Percentiles rank a stretch among this genome's conserved stretches.
Conservation (phyloP, 2,113 vertebrate genomes). For the Mustela lutreola region DNA sequence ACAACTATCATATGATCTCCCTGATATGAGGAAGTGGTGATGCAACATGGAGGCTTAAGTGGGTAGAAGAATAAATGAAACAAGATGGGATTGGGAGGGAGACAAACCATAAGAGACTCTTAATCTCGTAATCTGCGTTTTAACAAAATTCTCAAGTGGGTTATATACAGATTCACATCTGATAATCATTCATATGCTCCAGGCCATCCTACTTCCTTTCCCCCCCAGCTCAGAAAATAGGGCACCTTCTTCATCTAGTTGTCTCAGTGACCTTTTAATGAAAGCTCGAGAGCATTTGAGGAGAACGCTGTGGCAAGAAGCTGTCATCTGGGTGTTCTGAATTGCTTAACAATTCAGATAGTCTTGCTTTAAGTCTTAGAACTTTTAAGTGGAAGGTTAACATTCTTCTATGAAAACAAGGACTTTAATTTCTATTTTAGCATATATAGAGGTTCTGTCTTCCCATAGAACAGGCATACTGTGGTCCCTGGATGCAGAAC, state of each 20-base stretch:
- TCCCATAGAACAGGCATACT: neutral
- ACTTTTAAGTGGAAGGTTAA: neutral
- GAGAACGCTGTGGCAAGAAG: neutral
- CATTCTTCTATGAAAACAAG: conserved; percentile 46
- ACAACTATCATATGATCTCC: too few relatives aligned
- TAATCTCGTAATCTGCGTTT: neutral
- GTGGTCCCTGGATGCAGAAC: neutral
- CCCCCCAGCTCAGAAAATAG: neutral
- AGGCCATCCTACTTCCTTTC: neutral
- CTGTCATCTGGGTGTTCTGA: conserved; percentile 45
- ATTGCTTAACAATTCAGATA: conserved; percentile 1
- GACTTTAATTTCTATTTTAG: conserved; percentile 50
- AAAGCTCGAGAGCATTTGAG: conserved; percentile 10
- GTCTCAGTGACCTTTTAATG: neutral
- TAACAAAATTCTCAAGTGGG: neutral
- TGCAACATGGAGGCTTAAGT: too few relatives aligned
- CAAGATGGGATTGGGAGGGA: too few relatives aligned
- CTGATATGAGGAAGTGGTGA: too few relatives aligned
- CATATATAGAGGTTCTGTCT: neutral
- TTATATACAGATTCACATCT: neutral
- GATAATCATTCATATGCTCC: neutral
- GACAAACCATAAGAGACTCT: too few relatives aligned
- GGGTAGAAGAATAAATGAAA: too few relatives aligned
- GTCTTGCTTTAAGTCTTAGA: neutral
- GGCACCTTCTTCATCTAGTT: neutral